phyloP scores from a whole-genome alignment of 1,140 invertebrate genomes.

The Ephestia elutella region DNA sequence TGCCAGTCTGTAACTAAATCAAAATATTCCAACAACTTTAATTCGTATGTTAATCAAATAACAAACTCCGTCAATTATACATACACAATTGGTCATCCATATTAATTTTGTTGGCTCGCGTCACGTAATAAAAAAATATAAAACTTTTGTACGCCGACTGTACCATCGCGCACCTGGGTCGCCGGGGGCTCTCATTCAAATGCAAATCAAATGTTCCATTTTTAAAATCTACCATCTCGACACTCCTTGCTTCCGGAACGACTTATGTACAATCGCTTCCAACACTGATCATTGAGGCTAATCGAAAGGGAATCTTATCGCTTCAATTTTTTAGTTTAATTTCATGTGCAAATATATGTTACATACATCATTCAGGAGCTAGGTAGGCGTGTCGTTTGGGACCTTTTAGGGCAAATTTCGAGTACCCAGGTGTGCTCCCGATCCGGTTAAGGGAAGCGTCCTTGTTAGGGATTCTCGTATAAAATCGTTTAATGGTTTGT shows the following conservation, averaged over 20 bases:
- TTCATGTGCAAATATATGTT: slow-evolving; percentile 6
- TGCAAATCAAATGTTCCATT: slow-evolving; percentile 75
- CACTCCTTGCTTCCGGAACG: slow-evolving; percentile 68
- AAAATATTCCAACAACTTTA: slow-evolving; percentile 30
- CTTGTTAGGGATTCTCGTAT: slow-evolving; percentile 71
- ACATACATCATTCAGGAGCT: slow-evolving; percentile 31
- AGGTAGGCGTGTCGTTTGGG: slow-evolving; percentile 53
- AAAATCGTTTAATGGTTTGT: slow-evolving; percentile 73
- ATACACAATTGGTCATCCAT: slow-evolving; percentile 56
- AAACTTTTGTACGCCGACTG: slow-evolving; percentile 57
- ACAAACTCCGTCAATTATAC: slow-evolving; percentile 41
- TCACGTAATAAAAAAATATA: slow-evolving; percentile 35
- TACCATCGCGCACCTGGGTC: slow-evolving; percentile 68
- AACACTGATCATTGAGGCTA: slow-evolving; percentile 18
- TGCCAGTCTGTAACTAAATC: slow-evolving; percentile 18
- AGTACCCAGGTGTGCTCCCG: slow-evolving; percentile 73
- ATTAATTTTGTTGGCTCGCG: slow-evolving; percentile 53
- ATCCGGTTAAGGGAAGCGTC: slow-evolving; percentile 72
- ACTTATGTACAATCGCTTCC: slow-evolving; percentile 62
- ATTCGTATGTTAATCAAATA: slow-evolving; percentile 49
- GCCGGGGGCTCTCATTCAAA: slow-evolving; percentile 72
- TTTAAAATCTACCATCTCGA: slow-evolving; percentile 73
- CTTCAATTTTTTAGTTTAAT: slow-evolving; percentile 13
- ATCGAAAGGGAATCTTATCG: slow-evolving; percentile 30
- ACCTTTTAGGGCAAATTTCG: slow-evolving; percentile 68